These are phyloP conservation scores for Tiliacea citrago DNA, from an alignment of 2,888 invertebrate genomes.

Conservation along the genomic window DNA sequence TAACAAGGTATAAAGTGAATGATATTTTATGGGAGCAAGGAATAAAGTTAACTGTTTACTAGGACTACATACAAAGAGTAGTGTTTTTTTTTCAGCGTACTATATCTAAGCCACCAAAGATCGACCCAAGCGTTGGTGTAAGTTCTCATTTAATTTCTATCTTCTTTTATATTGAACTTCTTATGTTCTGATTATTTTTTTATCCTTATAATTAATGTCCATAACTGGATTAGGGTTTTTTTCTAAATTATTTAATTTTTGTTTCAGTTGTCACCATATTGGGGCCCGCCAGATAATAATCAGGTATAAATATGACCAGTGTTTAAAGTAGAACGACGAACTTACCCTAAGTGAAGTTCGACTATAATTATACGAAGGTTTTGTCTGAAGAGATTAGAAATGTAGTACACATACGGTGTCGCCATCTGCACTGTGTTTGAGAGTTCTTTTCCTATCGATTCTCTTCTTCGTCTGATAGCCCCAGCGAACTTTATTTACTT, in stretches of 20 bases:
- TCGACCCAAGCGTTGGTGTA: not conserved
- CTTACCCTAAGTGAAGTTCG: no score
- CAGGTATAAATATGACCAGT: not conserved
- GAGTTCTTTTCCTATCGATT: no score
- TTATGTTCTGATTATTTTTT: not conserved
- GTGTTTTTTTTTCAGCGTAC: not conserved
- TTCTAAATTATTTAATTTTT: not conserved
- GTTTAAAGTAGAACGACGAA: not conserved
- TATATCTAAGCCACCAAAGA: fast-evolving
- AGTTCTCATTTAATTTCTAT: not conserved
- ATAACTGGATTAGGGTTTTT: not conserved
- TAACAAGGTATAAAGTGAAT: not conserved
- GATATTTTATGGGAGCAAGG: not conserved
- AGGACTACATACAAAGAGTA: no score
- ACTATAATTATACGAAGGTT: no score
- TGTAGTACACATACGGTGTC: no score
- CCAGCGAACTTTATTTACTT: no score
- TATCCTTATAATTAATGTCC: not conserved
- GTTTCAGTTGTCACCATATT: constrained; percentile 3
- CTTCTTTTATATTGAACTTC: no score
- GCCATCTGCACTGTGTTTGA: no score
- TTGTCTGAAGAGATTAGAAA: no score
- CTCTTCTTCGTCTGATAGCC: no score
- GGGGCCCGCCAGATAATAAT: not conserved
- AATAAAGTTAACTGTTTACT: not conserved